phyloP scores from a whole-genome alignment of 2,797 vertebrate genomes.

The Philypnodon macrostomus region DNA sequence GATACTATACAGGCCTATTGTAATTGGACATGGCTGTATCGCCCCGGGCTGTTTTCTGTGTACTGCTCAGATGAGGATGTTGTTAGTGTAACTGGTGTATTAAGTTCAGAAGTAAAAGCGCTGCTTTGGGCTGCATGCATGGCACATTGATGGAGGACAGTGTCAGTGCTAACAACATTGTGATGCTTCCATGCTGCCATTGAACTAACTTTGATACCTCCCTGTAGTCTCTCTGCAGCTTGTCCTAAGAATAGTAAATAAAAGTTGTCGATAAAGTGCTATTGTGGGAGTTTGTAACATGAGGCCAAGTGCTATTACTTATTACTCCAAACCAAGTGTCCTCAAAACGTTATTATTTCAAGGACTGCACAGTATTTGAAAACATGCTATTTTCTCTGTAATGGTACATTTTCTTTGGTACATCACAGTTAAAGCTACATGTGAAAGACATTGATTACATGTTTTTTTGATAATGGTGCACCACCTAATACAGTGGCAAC shows the following conservation, averaged over 20 bases:
- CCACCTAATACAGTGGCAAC: no score
- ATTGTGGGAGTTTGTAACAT: slow-evolving; percentile 7
- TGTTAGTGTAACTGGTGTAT: slow-evolving; percentile 7
- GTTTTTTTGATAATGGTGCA: no score
- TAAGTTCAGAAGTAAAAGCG: slow-evolving; percentile 5
- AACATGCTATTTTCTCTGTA: no score
- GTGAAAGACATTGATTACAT: no score
- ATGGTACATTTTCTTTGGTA: no score
- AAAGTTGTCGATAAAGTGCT: slow-evolving; percentile 19
- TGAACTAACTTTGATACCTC: slow-evolving; percentile 4
- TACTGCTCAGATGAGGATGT: slow-evolving; percentile 14
- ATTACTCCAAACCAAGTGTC: no score
- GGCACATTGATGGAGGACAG: slow-evolving; percentile 9
- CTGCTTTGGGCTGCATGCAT: slow-evolving; percentile 1
- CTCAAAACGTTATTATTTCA: no score
- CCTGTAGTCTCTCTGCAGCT: slow-evolving; percentile 1
- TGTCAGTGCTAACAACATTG: slow-evolving; percentile 10
- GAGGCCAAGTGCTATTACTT: neutral
- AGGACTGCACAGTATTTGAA: no score
- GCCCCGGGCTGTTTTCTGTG: slow-evolving; percentile 13
- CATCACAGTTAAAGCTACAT: no score
- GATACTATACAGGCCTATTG: slow-evolving; percentile 9
- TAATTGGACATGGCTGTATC: slow-evolving; percentile 21
- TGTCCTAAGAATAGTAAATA: slow-evolving; percentile 7
- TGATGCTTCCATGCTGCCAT: slow-evolving; percentile 6